Evolutionary conservation across 2,797 vertebrate genomes (phyloP), one percentile per base, ranked within the genome.

Genomic region (Pogonophryne albipinna): DNA sequence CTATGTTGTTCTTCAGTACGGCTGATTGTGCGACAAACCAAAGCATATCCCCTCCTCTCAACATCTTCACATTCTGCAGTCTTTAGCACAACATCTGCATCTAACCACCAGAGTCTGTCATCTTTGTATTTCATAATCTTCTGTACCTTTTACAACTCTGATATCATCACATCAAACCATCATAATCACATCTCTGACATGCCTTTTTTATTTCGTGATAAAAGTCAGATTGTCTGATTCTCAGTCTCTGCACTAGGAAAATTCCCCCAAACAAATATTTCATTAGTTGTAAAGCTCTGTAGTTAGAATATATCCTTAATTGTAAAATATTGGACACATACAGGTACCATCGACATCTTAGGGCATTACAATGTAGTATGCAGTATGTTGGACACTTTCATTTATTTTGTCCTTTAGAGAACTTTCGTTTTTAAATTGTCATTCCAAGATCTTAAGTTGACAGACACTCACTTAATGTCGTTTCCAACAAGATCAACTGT

Each of bases 81-180:
- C 65, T 64, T 52, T 42, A 27, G 6, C 46, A 67, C 47, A 71
- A 55, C 7, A 66, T 60, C 41, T 10, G 14, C 16, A 14, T 51
- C 56, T 45, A 13, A 12, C 5, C 6, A 17, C 52, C 38, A 60
- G 11, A 61, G 27, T 38, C 47, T 19, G 12, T 38, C 27, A 38
- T 70, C 23, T 71, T 53, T 78, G 50, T 8, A 41, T 42, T 56
- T 71, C 45, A 31, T 49, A 15, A 41, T 62, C 14, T 8, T 71
- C 51, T 64, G 14, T 38, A 15, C 10, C 51, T 45, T 64, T 50
- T 16, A 44, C 31, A 61, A 2, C 56, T 70, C 13, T 34, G 17
- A 76, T 58, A 42, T 66, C 17, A 46, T 61, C 42, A 59, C 42
- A 41, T 79, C 56, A 6, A 14, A 58, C 6, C 45, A 31, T 64